Base-by-base conservation (phyloP, 1,140 invertebrate genomes). In the Orchesella cincta region DNA sequence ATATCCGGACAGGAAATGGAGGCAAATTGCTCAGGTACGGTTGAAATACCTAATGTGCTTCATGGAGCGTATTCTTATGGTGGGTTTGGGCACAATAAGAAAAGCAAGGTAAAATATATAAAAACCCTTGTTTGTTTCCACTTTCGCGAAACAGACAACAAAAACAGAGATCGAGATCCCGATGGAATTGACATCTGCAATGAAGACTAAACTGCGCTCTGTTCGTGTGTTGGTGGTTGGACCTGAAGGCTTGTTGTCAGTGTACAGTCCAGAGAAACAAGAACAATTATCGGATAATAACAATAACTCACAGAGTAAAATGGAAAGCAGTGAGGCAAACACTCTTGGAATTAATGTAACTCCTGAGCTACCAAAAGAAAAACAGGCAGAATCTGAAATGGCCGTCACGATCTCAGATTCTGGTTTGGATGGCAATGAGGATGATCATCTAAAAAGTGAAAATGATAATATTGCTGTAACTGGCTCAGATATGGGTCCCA, bases 1-100 rank as follows among this genome's bases (percentile, higher is more conserved):
- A 76, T 80, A 80, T 36, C 86, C 78, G 1, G 82, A 88, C 33
- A 87, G 87, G 34, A 88, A 88, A 23, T 91, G 90, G 90, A 84
- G 89, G 71, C 90, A 91, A 86, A 88, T 91, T 71, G 88, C 78
- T 29, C 83, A 83, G 82, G 54, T 57, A 57, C 3, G 26, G 26
- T 57, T 46, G 39, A 8, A 46, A 46, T n/a, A n/a, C n/a, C n/a
- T n/a, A n/a, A n/a, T n/a, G n/a, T n/a, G n/a, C n/a, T n/a, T n/a
- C n/a, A 34, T 34, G 36, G n/a, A 73, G 26, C 33, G 35, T 73
- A 34, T 23, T 28, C 20, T 29, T 71, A 20, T 72, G n/a, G n/a
- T n/a, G n/a, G n/a, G n/a, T n/a, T n/a, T n/a, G n/a, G n/a, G n/a
- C n/a, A n/a, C n/a, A n/a, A n/a, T n/a, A n/a, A n/a, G n/a, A n/a